These are phyloP conservation scores for Riparia riparia DNA, from an alignment of 2,113 vertebrate species.

Conservation along the genomic window DNA sequence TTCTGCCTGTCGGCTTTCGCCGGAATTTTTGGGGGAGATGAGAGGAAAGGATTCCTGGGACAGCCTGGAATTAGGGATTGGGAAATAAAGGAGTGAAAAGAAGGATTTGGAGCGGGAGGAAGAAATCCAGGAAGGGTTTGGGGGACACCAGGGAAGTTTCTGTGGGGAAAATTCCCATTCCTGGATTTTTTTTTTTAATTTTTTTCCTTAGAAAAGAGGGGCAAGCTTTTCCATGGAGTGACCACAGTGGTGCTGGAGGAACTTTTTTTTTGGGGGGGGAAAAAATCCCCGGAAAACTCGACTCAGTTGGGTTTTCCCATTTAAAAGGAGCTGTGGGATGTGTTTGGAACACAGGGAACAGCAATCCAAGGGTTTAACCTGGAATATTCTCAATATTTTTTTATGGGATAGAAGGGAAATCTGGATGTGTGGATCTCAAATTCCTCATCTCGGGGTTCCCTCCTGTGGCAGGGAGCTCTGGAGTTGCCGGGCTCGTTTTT, in stretches of 20 bases:
- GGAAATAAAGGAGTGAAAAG: not conserved
- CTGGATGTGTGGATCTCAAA: accelerated
- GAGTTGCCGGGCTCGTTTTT: accelerated
- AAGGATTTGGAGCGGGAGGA: accelerated
- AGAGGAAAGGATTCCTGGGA: not conserved
- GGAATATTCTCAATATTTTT: accelerated
- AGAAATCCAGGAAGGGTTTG: not conserved
- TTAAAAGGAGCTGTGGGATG: not conserved
- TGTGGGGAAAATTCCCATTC: not conserved
- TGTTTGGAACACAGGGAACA: not conserved
- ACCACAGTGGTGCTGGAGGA: not conserved
- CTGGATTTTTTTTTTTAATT: not conserved
- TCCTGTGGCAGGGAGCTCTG: not conserved
- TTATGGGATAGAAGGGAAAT: not conserved
- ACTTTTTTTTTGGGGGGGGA: too few relatives aligned
- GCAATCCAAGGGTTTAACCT: not conserved
- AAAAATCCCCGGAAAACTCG: accelerated
- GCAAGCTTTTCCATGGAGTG: not conserved
- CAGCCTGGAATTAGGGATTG: not conserved
- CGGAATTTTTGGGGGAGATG: not conserved
- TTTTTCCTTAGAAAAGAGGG: not conserved
- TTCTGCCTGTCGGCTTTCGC: not conserved
- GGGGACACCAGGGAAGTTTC: not conserved
- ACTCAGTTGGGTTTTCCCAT: not conserved
- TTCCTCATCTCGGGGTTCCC: too few relatives aligned